A percentile compares a stretch with the other conserved stretches of the same genome.
phyloP scores from a whole-genome alignment of 2,113 vertebrate genomes.

The Miniopterus natalensis region DNA sequence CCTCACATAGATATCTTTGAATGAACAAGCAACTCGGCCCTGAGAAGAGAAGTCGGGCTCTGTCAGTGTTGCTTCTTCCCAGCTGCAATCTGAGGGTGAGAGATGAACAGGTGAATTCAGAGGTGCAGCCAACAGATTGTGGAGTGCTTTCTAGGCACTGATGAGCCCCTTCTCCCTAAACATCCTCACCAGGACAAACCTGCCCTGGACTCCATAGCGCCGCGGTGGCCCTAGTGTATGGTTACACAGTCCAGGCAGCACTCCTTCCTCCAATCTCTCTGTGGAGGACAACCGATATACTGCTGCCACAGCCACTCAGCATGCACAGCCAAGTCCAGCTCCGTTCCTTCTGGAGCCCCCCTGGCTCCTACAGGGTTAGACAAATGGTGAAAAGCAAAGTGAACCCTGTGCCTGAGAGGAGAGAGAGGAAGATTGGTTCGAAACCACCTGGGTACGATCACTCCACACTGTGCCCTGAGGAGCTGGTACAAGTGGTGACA shows the following conservation, averaged over 20 bases:
- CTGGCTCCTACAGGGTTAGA: not conserved
- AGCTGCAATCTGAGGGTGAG: not conserved
- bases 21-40: not conserved
- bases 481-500: not conserved
- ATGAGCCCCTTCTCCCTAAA: not conserved
- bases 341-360: not conserved
- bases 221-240: not conserved
- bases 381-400: not conserved
- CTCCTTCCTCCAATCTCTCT: not conserved
- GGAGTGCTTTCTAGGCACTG: not conserved
- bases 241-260: not conserved
- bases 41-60: not conserved
- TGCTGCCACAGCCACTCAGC: not conserved
- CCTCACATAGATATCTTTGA: not conserved
- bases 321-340: not conserved
- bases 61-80: not conserved
- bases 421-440: not conserved
- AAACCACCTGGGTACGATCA: not conserved
- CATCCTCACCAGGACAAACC: not conserved
- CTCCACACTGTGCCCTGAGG: not conserved
- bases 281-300: not conserved
- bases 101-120: not conserved
- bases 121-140: not conserved
- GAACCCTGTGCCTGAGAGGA: not conserved
- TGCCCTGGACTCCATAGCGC: not conserved